Evolutionary conservation across 2,797 vertebrate genomes (phyloP).

Genomic region (Megaceryle alcyon): DNA sequence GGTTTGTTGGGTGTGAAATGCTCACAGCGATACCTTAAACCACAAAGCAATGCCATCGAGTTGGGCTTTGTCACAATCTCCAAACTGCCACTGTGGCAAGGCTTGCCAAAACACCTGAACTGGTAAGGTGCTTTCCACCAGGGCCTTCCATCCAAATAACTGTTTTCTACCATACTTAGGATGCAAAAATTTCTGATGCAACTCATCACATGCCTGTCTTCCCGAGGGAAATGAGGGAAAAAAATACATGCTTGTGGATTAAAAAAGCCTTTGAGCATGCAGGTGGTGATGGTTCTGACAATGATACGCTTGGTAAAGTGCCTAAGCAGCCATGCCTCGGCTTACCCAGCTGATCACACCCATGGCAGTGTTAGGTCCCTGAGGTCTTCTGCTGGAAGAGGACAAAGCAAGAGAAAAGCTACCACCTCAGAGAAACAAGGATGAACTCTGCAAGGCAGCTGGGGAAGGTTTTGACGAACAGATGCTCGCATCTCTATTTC

Average conservation of each 20-base stretch:
- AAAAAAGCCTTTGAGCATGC: not conserved
- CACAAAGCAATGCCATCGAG: fast-evolving
- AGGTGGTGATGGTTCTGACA: not conserved
- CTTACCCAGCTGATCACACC: not conserved
- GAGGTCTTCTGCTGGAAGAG: not conserved
- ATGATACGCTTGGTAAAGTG: not conserved
- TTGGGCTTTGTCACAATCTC: not conserved
- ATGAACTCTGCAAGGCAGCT: not conserved
- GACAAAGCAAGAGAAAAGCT: not conserved
- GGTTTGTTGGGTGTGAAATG: not conserved
- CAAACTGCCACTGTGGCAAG: not conserved
- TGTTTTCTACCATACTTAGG: not conserved
- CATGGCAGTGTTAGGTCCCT: not conserved
- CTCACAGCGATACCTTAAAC: not conserved
- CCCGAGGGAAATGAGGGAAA: not conserved
- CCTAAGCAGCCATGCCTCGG: not conserved
- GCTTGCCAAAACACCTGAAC: not conserved
- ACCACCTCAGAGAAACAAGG: not conserved
- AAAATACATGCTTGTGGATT: not conserved
- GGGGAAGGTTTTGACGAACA: not conserved
- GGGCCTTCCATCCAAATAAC: not conserved
- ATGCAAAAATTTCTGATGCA: not conserved
- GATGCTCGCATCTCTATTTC: not conserved
- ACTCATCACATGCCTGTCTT: not conserved
- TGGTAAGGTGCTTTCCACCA: not conserved